Evolutionary conservation across 2,797 vertebrate species (phyloP), one percentile per base, ranked within the genome.

Genomic region (Percopsis omiscomaycus): DNA sequence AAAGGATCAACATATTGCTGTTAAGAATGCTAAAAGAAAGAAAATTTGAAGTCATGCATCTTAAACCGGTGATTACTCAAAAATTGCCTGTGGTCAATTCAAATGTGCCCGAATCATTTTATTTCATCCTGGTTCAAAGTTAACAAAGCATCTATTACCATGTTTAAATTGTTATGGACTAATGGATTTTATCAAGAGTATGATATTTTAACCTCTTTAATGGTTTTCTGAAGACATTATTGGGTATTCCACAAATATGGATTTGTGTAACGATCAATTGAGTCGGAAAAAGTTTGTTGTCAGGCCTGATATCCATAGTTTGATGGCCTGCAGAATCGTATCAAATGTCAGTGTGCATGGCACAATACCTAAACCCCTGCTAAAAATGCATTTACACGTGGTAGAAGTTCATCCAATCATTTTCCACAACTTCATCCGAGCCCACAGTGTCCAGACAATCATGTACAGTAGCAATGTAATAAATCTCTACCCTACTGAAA

Each of bases 291-390:
- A 75, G 70, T 85, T 83, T 82, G 69, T 59, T 66, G 62, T 69
- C 64, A 66, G 44, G 61, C 68, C 84, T 60, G 46, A 13, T 65
- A 68, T 54, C 77, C 63, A 44, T 16, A 60, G 54, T 68, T 73
- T 53, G 71, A 74, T 80, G 77, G 78, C 84, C 78, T 80, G 74
- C 76, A 86, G 85, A 89, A 89, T 88, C 82, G 74, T 66, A 78
- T 86, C 79, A 79, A 59, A 80, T 87, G 82, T 84, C 73, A 83
- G 59, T 55, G 11, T 68, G 65, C 83, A 81, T 84, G 71, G 56
- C 81, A 52, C 22, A 62, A 47, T 66, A 13, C 48, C 11, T 10
- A 42, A 56, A 10, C 42, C 65, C 13, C 54, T 60, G 73, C 61
- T 67, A 52, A 69, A 76, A 84, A 78, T 16, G 77, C 22, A 56